Evolutionary conservation across 2,113 vertebrate species (phyloP).

Genomic region (Phalacrocorax aristotelis): DNA sequence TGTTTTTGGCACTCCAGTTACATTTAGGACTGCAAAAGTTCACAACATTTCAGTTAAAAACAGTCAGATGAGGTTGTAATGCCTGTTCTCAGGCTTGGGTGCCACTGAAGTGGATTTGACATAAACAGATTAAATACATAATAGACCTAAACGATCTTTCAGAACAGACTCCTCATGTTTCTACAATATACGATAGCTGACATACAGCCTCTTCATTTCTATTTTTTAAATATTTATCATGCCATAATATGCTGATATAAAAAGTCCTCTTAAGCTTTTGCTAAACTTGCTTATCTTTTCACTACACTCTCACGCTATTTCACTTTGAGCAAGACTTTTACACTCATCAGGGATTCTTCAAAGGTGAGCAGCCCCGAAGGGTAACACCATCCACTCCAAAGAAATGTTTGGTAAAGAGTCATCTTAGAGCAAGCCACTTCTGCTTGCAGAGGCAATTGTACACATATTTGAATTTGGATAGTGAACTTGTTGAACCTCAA

Average conservation of each 20-base stretch:
- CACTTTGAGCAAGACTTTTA: background rate
- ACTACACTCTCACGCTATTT: background rate
- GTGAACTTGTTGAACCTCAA: slow-evolving; percentile 7
- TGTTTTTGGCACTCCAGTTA: background rate
- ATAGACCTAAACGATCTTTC: background rate
- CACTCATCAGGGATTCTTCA: background rate
- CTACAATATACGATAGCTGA: background rate
- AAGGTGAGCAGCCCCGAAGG: background rate
- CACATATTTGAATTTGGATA: background rate
- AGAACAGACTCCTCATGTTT: background rate
- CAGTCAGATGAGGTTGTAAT: background rate
- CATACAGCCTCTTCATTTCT: background rate
- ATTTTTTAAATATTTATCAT: background rate
- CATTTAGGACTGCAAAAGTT: background rate
- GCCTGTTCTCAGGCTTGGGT: background rate
- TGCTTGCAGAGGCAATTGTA: background rate
- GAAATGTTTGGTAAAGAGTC: background rate
- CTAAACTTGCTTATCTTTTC: background rate
- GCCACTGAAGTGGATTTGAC: background rate
- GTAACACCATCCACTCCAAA: background rate
- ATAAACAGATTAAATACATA: background rate
- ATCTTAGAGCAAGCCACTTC: background rate
- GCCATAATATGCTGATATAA: background rate
- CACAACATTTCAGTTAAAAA: background rate
- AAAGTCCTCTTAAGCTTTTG: background rate